Conservation (phyloP, 2,797 vertebrate genomes). For the Crypturellus tataupa region DNA sequence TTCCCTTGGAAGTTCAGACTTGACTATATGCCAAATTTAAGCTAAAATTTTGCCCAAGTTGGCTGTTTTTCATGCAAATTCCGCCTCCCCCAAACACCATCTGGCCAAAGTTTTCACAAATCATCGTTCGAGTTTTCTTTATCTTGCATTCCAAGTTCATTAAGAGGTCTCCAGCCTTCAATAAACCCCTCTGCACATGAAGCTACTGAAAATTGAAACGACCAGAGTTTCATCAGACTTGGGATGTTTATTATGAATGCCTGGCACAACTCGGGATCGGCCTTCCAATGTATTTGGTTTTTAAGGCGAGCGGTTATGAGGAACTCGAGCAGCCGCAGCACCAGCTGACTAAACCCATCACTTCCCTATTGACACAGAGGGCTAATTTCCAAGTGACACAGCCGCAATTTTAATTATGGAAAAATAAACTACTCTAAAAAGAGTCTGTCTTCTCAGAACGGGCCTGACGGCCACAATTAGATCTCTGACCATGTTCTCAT, state of each 20-base stretch:
- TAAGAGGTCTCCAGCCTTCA: not conserved
- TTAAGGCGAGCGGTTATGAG: slow-evolving; percentile 3
- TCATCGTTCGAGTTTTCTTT: not conserved
- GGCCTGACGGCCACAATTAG: slow-evolving; percentile 14
- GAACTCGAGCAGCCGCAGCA: slow-evolving; percentile 19
- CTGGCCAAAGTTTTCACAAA: not conserved
- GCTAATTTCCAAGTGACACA: slow-evolving; percentile 43
- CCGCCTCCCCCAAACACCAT: not conserved
- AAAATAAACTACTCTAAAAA: slow-evolving; percentile 45
- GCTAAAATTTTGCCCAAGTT: not conserved
- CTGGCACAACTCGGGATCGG: not conserved
- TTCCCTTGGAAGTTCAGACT: not conserved
- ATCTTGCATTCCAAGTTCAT: not conserved
- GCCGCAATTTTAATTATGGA: slow-evolving; percentile 51
- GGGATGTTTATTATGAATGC: not conserved
- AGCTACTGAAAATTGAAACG: slow-evolving; percentile 45
- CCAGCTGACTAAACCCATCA: slow-evolving; percentile 62
- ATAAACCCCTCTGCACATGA: not conserved
- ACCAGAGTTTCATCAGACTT: not conserved
- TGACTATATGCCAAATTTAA: not conserved
- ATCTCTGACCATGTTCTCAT: slow-evolving; percentile 33
- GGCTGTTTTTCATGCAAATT: not conserved
- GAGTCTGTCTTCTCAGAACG: not conserved
- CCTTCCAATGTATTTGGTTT: slow-evolving; percentile 28
- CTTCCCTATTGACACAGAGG: slow-evolving; percentile 54